These are phyloP conservation scores for Amphipyra tragopoginis DNA, from an alignment of 2,888 invertebrate genomes.

Conservation along the genomic window DNA sequence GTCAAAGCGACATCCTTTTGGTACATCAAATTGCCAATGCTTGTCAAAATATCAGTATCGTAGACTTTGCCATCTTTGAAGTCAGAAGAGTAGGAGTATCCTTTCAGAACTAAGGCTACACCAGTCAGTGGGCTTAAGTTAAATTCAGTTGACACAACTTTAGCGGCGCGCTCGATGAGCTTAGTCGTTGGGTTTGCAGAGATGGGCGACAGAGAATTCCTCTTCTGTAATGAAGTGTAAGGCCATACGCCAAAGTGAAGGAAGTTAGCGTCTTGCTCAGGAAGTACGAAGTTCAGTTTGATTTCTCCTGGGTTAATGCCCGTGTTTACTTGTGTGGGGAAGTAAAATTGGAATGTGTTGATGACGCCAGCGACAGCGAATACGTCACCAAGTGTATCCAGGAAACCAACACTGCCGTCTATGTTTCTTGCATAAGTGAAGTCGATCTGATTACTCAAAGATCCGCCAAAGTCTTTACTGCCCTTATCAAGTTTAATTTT, in stretches of 20 bases:
- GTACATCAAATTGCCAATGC: slow-evolving; percentile 65
- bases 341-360: slow-evolving; percentile 88
- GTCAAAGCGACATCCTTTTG: slow-evolving; percentile 84
- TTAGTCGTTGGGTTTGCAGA: slow-evolving; percentile 82
- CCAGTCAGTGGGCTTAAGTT: slow-evolving; percentile 87
- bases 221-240: slow-evolving; percentile 90
- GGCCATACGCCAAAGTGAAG: slow-evolving; percentile 91
- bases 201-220: slow-evolving; percentile 86
- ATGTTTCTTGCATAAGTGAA: slow-evolving; percentile 88
- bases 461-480: slow-evolving; percentile 68
- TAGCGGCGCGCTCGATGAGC: slow-evolving; percentile 74
- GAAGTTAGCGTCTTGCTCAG: slow-evolving; percentile 85
- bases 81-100: slow-evolving; percentile 86
- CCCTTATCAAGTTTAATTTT: slow-evolving; percentile 34
- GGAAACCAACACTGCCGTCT: slow-evolving; percentile 91
- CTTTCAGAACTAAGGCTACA: slow-evolving; percentile 85
- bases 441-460: slow-evolving; percentile 81
- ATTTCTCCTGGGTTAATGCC: slow-evolving; percentile 81
- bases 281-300: slow-evolving; percentile 81
- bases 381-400: slow-evolving; percentile 90
- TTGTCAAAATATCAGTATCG: slow-evolving; percentile 60
- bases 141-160: slow-evolving; percentile 66
- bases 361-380: slow-evolving; percentile 91
- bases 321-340: slow-evolving; percentile 88
- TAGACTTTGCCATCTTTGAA: slow-evolving; percentile 75